Evolutionary conservation across 2,797 vertebrate genomes (phyloP).

Genomic region (Vespertilio murinus): DNA sequence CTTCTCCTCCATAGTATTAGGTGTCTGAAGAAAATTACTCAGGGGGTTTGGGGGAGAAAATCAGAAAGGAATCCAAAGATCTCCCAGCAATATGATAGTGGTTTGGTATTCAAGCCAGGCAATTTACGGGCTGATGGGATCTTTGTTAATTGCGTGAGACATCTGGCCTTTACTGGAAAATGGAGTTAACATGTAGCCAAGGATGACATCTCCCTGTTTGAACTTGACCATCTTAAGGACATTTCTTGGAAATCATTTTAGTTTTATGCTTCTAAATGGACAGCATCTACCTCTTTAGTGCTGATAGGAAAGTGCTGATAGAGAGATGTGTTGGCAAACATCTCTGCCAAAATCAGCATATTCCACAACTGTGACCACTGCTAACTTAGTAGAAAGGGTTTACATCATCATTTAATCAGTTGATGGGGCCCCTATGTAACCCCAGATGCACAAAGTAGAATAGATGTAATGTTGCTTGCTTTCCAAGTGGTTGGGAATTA

Average conservation of each 20-base stretch:
- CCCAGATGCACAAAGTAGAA: neutral
- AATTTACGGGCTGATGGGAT: constrained; percentile 69
- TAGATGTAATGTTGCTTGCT: neutral
- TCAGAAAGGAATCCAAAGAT: constrained; percentile 46
- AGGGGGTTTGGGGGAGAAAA: neutral
- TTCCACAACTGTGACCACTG: neutral
- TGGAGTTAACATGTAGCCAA: constrained; percentile 63
- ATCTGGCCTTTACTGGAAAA: constrained; percentile 70
- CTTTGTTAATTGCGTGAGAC: constrained; percentile 67
- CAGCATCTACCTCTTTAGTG: constrained; percentile 28
- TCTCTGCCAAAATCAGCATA: constrained; percentile 11
- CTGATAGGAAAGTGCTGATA: constrained; percentile 23
- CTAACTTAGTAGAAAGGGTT: neutral
- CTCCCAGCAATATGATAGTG: constrained; percentile 62
- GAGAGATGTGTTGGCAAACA: neutral
- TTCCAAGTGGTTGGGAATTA: constrained; percentile 15
- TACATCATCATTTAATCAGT: constrained; percentile 8
- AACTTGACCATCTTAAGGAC: constrained; percentile 60
- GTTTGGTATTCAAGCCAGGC: constrained; percentile 64
- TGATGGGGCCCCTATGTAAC: neutral
- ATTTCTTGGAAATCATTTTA: constrained; percentile 66
- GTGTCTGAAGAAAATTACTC: constrained; percentile 64
- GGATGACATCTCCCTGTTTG: neutral
- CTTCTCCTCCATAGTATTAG: constrained; percentile 28
- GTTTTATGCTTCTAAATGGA: constrained; percentile 63